These are phyloP conservation scores for Neodiprion fabricii DNA, from an alignment of 1,140 invertebrate species.

Conservation along the genomic window DNA sequence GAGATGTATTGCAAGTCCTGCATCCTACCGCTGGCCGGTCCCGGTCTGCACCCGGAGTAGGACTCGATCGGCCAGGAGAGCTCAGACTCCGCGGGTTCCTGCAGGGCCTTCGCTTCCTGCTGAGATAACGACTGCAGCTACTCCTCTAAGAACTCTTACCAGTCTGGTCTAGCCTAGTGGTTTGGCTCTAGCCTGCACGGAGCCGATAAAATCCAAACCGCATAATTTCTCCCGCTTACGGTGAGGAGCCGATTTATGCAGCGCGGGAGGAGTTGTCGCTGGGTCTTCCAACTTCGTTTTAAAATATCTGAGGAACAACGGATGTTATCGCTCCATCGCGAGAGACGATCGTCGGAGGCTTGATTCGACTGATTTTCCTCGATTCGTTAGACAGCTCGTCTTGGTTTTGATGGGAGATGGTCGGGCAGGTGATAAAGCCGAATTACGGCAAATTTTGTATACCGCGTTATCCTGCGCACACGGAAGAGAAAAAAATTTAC, in stretches of 20 bases:
- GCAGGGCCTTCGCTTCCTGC: not conserved
- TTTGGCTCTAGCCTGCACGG: not conserved
- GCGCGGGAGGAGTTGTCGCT: not conserved
- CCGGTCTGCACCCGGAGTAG: not conserved
- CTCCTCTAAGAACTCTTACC: not conserved
- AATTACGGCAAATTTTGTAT: too few species aligned
- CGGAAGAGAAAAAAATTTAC: not conserved
- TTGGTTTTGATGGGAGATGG: too few species aligned
- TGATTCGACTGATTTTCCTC: too few species aligned
- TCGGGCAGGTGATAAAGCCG: too few species aligned
- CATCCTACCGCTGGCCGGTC: too few species aligned
- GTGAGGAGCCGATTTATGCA: not conserved
- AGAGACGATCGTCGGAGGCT: too few species aligned
- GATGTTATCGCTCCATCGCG: too few species aligned
- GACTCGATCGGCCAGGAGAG: not conserved
- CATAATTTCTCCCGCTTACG: not conserved
- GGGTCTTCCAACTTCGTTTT: too few species aligned
- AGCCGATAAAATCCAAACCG: not conserved
- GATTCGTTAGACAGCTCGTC: too few species aligned
- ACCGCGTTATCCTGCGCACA: not conserved
- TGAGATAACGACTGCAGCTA: conserved; percentile 5
- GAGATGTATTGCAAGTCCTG: too few species aligned
- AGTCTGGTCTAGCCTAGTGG: not conserved
- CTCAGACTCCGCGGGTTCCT: not conserved
- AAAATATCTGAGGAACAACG: too few species aligned